Evolutionary conservation across 2,797 vertebrate genomes (phyloP), one percentile per base, ranked within the genome.

Genomic region (Sebastes vulpes): DNA sequence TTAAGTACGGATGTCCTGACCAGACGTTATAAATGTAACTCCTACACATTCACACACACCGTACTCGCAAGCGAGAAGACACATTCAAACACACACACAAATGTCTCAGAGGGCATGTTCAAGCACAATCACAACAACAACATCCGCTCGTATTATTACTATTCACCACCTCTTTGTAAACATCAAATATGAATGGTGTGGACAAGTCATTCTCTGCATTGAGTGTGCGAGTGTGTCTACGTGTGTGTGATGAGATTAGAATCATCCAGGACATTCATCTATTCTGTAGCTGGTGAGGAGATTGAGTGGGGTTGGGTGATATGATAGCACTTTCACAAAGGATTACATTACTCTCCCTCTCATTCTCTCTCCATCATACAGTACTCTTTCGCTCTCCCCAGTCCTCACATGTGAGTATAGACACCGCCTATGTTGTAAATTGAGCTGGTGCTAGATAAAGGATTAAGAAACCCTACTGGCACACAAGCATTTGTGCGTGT

Each of bases 301-400:
- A 94, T 90, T 86, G 89, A 94, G 90, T 72, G 79, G 81, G 89
- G 84, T 74, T 85, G 84, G 87, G 82, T 72, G 87, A 94, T 91
- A 90, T 75, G 83, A 93, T 83, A 82, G 89, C 82, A 89, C 86
- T 89, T 93, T 92, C 86, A 90, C 92, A 86, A 90, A 89, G 92
- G 91, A 95, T 92, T 92, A 93, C 83, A 91, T 91, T 92, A 87
- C 82, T 82, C 66, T 61, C 61, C 85, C 90, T 77, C 83, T 77
- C 74, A 70, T 78, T 61, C 42, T 16, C 81, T 65, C 67, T 75
- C 28, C n/a, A 61, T 78, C 46, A 61, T 52, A 59, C 64, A 53
- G 42, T 69, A 46, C 77, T 81, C 76, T 71, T 73, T 69, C 25
- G 31, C 87, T 56, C 59, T 65, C 58, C 28, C 66, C 77, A 73